Evolutionary conservation across 2,888 invertebrate genomes (phyloP), one percentile per base, ranked within the genome.

Genomic region (Chalcosyrphus nemorum): DNA sequence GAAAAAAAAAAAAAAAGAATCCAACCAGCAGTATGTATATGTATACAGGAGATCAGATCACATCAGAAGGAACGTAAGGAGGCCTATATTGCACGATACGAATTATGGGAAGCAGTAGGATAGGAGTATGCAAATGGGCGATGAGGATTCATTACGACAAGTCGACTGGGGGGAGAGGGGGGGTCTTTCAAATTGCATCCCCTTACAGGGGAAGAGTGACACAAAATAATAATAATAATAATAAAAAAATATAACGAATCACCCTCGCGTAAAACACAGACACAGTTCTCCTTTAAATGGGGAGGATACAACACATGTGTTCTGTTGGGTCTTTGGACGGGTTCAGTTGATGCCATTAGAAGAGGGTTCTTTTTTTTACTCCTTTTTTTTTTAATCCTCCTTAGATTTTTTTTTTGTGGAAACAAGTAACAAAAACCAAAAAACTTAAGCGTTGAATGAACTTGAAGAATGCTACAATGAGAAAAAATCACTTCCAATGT

Each of bases 401-500:
- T 21, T 24, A 41, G 11, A 29, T 29, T 17, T 59, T 50, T 61
- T 72, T 61, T 11, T 61, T 11, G 24, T 29, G 45, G 45, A 74
- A 63, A 52, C 32, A 24, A 56, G 32, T 13, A 74, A 74, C 13
- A 45, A 54, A 32, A 29, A 7, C 29, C 43, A 7, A 74, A 63
- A 56, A 65, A 65, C 63, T 54, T 61, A 54, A 74, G 45, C 63
- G 54, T 74, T 74, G 35, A 74, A 74, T 65, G 74, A 74, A 74
- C 74, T 56, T 65, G n/a, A 35, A 56, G 32, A 74, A 45, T 52
- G 29, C 35, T 38, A 21, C 27, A 2, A 27, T 17, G 9, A 54
- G 29, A 29, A 32, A n/a, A 7, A 63, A 52, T 38, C 24, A 21
- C 38, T 24, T 35, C 13, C 5, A 57, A 1, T 3, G 19, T 45